Base-by-base conservation (phyloP, 2,888 invertebrate genomes). In the Steinernema scapterisci region DNA sequence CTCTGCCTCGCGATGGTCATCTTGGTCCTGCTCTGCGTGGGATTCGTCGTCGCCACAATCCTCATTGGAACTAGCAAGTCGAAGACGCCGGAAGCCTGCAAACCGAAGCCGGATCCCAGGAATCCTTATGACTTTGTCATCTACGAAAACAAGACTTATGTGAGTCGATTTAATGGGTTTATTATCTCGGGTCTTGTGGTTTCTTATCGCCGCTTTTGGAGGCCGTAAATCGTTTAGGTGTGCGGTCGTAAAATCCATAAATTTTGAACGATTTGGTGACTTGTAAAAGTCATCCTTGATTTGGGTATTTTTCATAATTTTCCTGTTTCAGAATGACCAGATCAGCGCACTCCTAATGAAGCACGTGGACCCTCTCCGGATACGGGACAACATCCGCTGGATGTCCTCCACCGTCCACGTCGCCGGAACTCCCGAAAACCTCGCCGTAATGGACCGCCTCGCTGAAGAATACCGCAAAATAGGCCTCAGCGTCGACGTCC, bases 371-470 rank as follows among this genome's bases (percentile, higher is more conserved):
- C 43, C 77, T 19, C 43, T 72, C 16, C 46, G 74, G 70, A 84
- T 84, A 5, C 54, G 76, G 1, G 54, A 77, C 23, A 84, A 80
- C 73, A 25, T 86, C n/a, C 71, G 78, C 44, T 80, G 79, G 79
- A 48, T 86, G 23, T 74, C 84, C 7, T 75, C 79, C 16, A 71
- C 75, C 19, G 73, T 83, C 0, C 86, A 86, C 75, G 79, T 86
- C 25, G 80, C 86, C 1, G 86, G 86, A 16, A 85, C 83, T 0
- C 21, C 63, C 9, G 86, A 84, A 63, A 83, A 87, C 54, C 51
- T 80, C 43, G 72, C 75, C 6, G 51, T 85, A 9, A 83, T 86
- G 79, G 73, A 80, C 54, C 73, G 76, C 31, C 52, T 85, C 9
- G 82, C 79, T 11, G 76, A 82, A 73, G 75, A 82, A 38, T 72